A percentile compares a stretch with the other conserved stretches of the same genome.
Conservation (phyloP, 2,797 vertebrate species). For the Coregonus sp. region DNA sequence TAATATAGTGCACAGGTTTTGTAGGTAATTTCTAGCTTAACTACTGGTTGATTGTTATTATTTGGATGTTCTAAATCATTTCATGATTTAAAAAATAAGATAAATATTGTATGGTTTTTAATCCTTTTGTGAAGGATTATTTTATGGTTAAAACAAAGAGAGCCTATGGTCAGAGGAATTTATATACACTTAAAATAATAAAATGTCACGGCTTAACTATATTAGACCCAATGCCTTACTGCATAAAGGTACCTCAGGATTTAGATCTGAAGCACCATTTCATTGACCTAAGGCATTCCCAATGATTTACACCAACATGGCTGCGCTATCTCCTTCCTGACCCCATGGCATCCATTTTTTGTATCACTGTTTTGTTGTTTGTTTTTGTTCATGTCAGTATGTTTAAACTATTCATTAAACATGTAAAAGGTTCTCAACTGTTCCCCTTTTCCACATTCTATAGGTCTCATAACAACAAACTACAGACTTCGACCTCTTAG, state of each 20-base stretch:
- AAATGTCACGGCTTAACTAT: slow-evolving; percentile 6
- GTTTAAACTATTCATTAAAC: slow-evolving; percentile 37
- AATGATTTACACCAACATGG: slow-evolving; percentile 58
- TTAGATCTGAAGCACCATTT: slow-evolving; percentile 27
- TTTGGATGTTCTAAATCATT: slow-evolving; percentile 64
- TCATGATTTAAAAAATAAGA: slow-evolving; percentile 11
- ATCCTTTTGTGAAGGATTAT: slow-evolving; percentile 68
- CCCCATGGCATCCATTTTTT: slow-evolving; percentile 45
- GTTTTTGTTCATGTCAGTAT: slow-evolving; percentile 48
- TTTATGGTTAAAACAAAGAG: slow-evolving; percentile 40
- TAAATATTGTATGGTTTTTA: slow-evolving; percentile 33
- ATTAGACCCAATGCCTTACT: slow-evolving; percentile 7
- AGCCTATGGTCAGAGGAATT: slow-evolving; percentile 14
- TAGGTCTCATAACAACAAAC: slow-evolving; percentile 99
- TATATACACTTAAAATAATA: slow-evolving; percentile 19
- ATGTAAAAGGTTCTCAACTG: slow-evolving; percentile 82
- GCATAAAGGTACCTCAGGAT: slow-evolving; percentile 37
- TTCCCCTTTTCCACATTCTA: slow-evolving; percentile 83
- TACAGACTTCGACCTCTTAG: slow-evolving; percentile 96
- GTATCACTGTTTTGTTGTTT: slow-evolving; percentile 54
- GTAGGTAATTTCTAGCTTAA: slow-evolving; percentile 49
- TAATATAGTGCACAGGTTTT: slow-evolving; percentile 58
- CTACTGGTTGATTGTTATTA: slow-evolving; percentile 26
- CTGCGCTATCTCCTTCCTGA: slow-evolving; percentile 51
- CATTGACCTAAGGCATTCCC: slow-evolving; percentile 61